phyloP scores from a whole-genome alignment of 2,797 vertebrate species.

The Spea hammondii region DNA sequence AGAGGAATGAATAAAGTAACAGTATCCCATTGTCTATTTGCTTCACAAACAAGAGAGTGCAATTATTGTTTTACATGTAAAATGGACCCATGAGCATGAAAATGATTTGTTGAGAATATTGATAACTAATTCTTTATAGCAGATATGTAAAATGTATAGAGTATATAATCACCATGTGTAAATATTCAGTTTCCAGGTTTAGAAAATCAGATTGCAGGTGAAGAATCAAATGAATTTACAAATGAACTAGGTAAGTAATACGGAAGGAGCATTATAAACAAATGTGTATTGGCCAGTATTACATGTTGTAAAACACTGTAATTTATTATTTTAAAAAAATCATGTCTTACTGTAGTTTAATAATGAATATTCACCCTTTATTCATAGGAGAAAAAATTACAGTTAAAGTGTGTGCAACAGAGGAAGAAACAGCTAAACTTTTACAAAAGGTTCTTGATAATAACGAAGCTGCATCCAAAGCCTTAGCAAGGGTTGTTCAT shows the following conservation, averaged over 20 bases:
- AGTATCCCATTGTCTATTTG: no score
- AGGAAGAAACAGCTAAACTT: slow-evolving; percentile 59
- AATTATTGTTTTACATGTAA: no score
- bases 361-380: not conserved
- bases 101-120: no score
- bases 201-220: slow-evolving; percentile 64
- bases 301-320: not conserved
- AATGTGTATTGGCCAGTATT: not conserved
- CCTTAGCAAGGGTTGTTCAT: slow-evolving; percentile 62
- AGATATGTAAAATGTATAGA: not conserved
- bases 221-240: slow-evolving; percentile 73
- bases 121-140: not conserved
- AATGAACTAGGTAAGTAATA: slow-evolving; percentile 67
- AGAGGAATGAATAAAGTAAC: no score
- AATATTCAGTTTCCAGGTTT: slow-evolving; percentile 69
- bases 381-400: slow-evolving; percentile 63
- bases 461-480: slow-evolving; percentile 59
- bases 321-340: not conserved
- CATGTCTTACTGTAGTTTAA: not conserved
- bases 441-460: slow-evolving; percentile 64
- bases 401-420: slow-evolving; percentile 59
- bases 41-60: no score
- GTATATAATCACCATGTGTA: not conserved
- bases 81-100: no score
- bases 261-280: no score